A percentile compares a stretch with the other conserved stretches of the same genome.
These are phyloP conservation scores for Ptyas mucosa DNA, from an alignment of 2,113 vertebrate genomes.

Conservation along the genomic window DNA sequence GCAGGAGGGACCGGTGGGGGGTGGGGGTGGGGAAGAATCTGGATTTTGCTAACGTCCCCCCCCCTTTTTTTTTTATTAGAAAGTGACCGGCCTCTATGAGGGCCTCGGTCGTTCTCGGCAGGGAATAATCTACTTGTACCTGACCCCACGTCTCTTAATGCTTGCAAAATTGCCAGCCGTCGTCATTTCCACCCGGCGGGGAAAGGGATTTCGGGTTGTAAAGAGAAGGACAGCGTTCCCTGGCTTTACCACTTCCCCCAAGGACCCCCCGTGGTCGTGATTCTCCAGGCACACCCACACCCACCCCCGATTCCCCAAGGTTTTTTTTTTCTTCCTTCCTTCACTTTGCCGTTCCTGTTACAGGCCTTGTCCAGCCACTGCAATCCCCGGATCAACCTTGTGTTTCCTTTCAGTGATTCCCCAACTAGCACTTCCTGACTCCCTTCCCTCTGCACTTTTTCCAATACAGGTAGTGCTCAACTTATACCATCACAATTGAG, in stretches of 20 bases:
- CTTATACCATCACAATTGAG: neutral
- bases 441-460: neutral
- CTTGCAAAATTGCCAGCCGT: neutral
- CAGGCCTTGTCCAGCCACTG: slow-evolving; percentile 23
- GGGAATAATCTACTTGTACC: neutral
- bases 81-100: neutral
- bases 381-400: neutral
- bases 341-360: neutral
- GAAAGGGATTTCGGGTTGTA: neutral
- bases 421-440: neutral
- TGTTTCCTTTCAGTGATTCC: neutral
- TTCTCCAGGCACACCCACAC: neutral
- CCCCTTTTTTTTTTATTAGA: too few species aligned
- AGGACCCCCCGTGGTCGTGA: too few species aligned
- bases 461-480: neutral
- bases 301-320: neutral
- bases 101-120: neutral
- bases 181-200: neutral
- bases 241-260: neutral
- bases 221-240: neutral
- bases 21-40: neutral
- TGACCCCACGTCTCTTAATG: neutral
- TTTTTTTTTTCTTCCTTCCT: neutral
- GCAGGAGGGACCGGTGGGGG: too few species aligned
- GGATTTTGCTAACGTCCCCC: neutral